A percentile compares a stretch with the other conserved stretches of the same genome.
phyloP scores from a whole-genome alignment of 2,888 invertebrate species.

The Luperina testacea region DNA sequence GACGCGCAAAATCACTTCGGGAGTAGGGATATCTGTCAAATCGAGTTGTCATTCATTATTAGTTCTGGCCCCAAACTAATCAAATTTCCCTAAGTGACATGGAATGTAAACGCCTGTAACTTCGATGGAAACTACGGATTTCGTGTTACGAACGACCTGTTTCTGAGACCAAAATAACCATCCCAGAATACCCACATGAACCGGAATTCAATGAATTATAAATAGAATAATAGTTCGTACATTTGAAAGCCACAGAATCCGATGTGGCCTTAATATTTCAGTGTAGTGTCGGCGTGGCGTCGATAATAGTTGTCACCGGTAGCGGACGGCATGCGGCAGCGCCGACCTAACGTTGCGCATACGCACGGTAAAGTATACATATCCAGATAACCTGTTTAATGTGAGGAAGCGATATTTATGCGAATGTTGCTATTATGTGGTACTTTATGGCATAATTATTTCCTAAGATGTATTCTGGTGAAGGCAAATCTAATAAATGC shows the following conservation, averaged over 20 bases:
- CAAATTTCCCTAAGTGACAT: too few species aligned
- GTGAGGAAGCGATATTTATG: conserved; percentile 11
- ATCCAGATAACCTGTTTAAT: conserved; percentile 13
- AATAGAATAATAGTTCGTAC: neutral
- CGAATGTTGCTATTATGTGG: neutral
- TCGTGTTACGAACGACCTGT: too few species aligned
- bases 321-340: conserved; percentile 55
- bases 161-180: neutral
- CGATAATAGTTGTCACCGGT: conserved; percentile 65
- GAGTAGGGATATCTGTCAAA: too few species aligned
- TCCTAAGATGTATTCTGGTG: neutral
- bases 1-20: too few species aligned
- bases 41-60: too few species aligned
- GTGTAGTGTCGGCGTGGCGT: conserved; percentile 47
- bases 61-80: too few species aligned
- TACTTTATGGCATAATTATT: neutral
- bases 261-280: conserved; percentile 61
- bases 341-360: conserved; percentile 39
- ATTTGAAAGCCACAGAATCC: conserved; percentile 25
- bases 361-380: conserved; percentile 38
- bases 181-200: neutral
- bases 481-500: neutral
- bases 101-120: too few species aligned
- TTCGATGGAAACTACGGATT: too few species aligned
- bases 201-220: neutral